phyloP scores from a whole-genome alignment of 2,113 vertebrate species.

The Lepus americanus region DNA sequence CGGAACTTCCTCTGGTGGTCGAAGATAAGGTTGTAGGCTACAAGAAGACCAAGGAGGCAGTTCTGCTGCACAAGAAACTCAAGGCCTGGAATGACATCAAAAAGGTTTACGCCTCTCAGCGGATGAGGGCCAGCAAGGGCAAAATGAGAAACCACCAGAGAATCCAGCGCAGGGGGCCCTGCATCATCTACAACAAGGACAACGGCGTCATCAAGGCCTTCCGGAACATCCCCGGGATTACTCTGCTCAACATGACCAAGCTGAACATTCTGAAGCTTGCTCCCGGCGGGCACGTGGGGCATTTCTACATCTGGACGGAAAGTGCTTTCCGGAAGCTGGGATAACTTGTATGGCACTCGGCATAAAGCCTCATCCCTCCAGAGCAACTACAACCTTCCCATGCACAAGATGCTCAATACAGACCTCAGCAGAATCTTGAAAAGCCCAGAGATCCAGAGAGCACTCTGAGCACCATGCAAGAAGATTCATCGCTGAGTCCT shows the following conservation, averaged over 20 bases:
- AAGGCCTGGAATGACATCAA: conserved; percentile 99
- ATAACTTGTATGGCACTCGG: conserved; percentile 97
- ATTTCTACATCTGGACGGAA: conserved; percentile 99
- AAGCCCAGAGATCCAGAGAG: conserved; percentile 97
- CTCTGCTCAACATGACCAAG: conserved; percentile 96
- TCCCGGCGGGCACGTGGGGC: conserved; percentile 96
- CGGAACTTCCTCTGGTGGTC: conserved; percentile 97
- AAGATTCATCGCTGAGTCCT: conserved; percentile 95
- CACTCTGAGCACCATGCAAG: conserved; percentile 95
- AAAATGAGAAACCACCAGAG: conserved; percentile 99
- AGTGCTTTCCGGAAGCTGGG: conserved; percentile 97
- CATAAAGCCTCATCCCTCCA: conserved; percentile 94
- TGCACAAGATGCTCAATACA: conserved; percentile 99
- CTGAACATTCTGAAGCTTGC: conserved; percentile 96
- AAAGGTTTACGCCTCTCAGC: conserved; percentile 99
- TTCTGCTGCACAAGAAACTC: conserved; percentile 97
- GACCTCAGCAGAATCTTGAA: conserved; percentile 97
- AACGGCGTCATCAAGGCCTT: conserved; percentile 98
- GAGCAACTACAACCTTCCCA: conserved; percentile 95
- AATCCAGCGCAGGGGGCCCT: conserved; percentile 96
- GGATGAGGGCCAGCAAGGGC: conserved; percentile 98
- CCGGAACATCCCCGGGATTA: conserved; percentile 98
- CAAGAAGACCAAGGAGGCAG: conserved; percentile 99
- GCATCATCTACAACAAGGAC: conserved; percentile 97
- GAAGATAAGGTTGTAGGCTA: conserved; percentile 99